A percentile compares a stretch with the other conserved stretches of the same genome.
Evolutionary conservation across 2,113 vertebrate genomes (phyloP).

Genomic region (Oryzias woworae): DNA sequence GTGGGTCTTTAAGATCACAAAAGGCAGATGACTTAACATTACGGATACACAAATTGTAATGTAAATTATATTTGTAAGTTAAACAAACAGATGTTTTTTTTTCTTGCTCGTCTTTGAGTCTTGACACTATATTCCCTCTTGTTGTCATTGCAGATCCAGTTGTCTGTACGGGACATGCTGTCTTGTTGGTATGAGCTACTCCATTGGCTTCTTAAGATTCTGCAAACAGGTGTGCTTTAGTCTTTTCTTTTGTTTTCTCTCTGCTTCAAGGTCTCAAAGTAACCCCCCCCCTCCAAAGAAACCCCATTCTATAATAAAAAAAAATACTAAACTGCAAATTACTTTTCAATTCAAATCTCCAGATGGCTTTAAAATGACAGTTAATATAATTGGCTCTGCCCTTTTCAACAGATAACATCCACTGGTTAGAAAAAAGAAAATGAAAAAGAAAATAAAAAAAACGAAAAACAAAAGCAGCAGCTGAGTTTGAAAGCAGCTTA

Average conservation of each 20-base stretch:
- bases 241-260: conserved; percentile 7
- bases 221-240: conserved; percentile 90
- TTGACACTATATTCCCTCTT: neutral
- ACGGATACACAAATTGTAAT: too few relatives aligned
- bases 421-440: conserved; percentile 17
- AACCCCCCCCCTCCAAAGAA: conserved; percentile 5
- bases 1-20: too few relatives aligned
- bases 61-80: too few relatives aligned
- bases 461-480: conserved; percentile 39
- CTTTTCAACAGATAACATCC: conserved; percentile 49
- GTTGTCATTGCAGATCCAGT: conserved; percentile 82
- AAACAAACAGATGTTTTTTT: neutral
- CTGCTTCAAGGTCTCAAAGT: conserved; percentile 9
- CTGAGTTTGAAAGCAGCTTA: conserved; percentile 51
- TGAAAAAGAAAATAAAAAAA: neutral
- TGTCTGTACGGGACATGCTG: conserved; percentile 93
- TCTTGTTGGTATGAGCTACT: conserved; percentile 87
- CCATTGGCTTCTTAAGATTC: conserved; percentile 95
- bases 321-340: conserved; percentile 5
- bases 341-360: conserved; percentile 28
- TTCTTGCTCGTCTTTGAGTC: neutral
- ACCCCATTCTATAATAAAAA: neutral
- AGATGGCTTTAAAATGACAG: conserved; percentile 54
- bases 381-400: conserved; percentile 49
- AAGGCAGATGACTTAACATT: too few relatives aligned